Percentiles rank a stretch among this genome's conserved stretches.
phyloP scores from a whole-genome alignment of 2,113 vertebrate genomes.

The Protobothrops mucrosquamatus region DNA sequence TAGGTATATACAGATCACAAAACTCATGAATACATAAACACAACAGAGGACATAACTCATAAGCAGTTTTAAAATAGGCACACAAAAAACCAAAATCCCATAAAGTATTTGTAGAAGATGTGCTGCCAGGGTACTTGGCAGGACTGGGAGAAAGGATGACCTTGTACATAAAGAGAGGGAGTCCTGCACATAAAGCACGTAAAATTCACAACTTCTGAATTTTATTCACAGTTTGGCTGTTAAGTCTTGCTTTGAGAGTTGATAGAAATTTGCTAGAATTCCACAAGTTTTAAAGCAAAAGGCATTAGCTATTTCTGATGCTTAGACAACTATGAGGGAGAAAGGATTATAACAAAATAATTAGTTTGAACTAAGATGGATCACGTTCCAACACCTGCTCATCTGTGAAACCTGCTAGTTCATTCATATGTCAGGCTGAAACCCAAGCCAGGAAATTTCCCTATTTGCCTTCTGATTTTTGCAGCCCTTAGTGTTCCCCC shows the following conservation, averaged over 20 bases:
- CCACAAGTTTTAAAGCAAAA: neutral
- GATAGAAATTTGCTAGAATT: neutral
- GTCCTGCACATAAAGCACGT: neutral
- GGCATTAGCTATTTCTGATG: neutral
- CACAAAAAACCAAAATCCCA: neutral
- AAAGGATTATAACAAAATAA: neutral
- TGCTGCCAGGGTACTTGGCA: neutral
- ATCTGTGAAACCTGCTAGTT: neutral
- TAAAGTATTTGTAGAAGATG: neutral
- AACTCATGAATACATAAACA: neutral
- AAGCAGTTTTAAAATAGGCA: neutral
- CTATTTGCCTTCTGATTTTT: neutral
- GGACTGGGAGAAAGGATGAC: neutral
- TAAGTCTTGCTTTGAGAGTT: conserved; percentile 2
- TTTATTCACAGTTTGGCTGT: conserved; percentile 12
- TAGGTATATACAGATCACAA: neutral
- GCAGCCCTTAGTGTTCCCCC: neutral
- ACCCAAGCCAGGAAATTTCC: neutral
- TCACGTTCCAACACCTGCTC: neutral
- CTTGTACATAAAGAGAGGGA: neutral
- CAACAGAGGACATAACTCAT: neutral
- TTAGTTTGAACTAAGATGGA: neutral
- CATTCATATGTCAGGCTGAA: neutral
- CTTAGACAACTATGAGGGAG: neutral
- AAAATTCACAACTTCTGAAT: conserved; percentile 7